A percentile compares a stretch with the other conserved stretches of the same genome.
Conservation (phyloP, 2,888 invertebrate species). For the Diachrysia chrysitis region DNA sequence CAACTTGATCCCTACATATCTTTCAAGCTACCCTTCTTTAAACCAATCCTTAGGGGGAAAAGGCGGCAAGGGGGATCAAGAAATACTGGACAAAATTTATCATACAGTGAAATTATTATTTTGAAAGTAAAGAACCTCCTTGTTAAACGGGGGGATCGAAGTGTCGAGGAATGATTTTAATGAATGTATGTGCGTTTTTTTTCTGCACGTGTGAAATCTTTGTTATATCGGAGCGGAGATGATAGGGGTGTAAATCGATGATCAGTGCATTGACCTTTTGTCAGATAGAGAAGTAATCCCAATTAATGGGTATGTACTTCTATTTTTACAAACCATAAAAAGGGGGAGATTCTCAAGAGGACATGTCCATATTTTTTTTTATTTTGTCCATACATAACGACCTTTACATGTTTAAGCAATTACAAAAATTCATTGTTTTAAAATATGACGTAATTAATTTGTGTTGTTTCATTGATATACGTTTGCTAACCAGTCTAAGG, state of each 20-base stretch:
- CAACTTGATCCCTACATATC: constrained; percentile 23
- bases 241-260: neutral
- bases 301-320: too few relatives aligned
- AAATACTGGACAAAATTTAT: constrained; percentile 41
- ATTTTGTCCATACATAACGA: too few relatives aligned
- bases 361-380: too few relatives aligned
- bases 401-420: too few relatives aligned
- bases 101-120: constrained; percentile 56
- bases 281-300: neutral
- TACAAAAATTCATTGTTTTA: too few relatives aligned
- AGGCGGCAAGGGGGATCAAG: constrained; percentile 20
- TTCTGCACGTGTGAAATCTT: constrained; percentile 8
- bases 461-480: too few relatives aligned
- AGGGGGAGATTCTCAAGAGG: too few relatives aligned
- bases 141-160: constrained; percentile 47
- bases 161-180: constrained; percentile 50
- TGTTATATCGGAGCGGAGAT: neutral
- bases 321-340: too few relatives aligned
- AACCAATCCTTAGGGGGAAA: neutral
- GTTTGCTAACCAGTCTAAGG: too few relatives aligned
- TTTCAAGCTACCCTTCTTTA: constrained; percentile 24
- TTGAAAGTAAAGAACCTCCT: constrained; percentile 55
- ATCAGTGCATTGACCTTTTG: neutral
- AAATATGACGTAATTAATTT: too few relatives aligned
- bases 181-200: constrained; percentile 41